Evolutionary conservation across 2,888 invertebrate species (phyloP).

Genomic region (Adelphocoris suturalis): DNA sequence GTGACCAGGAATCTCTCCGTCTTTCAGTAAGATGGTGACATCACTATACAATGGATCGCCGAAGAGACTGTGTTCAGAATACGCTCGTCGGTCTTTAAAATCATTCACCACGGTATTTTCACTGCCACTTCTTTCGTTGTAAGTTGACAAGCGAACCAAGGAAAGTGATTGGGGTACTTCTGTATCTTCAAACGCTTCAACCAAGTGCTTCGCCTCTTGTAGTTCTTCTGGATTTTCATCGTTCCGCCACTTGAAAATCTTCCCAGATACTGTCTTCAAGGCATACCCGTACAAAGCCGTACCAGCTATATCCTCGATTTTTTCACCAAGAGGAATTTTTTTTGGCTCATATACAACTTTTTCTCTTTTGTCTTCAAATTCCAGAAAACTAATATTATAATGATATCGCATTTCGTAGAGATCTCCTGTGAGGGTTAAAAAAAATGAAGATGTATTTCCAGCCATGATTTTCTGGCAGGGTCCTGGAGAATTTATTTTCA

Average conservation of each 20-base stretch:
- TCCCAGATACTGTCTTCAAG: neutral
- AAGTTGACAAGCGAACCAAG: neutral
- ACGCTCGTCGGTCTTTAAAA: neutral
- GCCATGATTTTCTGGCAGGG: conserved; percentile 5
- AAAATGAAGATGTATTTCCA: neutral
- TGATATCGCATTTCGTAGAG: conserved; percentile 26
- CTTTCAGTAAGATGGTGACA: conserved; percentile 37
- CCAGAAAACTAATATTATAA: neutral
- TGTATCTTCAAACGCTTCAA: neutral
- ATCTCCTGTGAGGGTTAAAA: neutral
- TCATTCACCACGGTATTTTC: neutral
- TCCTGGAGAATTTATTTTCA: neutral
- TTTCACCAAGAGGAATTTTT: conserved; percentile 17
- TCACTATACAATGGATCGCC: conserved; percentile 38
- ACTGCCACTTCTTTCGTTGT: neutral
- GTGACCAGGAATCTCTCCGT: conserved; percentile 17
- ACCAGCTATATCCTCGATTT: conserved; percentile 25
- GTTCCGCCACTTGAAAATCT: conserved; percentile 8
- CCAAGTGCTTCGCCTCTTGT: neutral
- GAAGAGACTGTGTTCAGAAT: neutral
- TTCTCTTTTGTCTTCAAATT: neutral
- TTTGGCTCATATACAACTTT: neutral
- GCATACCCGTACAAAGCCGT: neutral
- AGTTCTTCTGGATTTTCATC: neutral
- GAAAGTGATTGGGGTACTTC: conserved; percentile 30